Evolutionary conservation across 2,888 invertebrate species (phyloP).

Genomic region (Pyrrhia umbra): DNA sequence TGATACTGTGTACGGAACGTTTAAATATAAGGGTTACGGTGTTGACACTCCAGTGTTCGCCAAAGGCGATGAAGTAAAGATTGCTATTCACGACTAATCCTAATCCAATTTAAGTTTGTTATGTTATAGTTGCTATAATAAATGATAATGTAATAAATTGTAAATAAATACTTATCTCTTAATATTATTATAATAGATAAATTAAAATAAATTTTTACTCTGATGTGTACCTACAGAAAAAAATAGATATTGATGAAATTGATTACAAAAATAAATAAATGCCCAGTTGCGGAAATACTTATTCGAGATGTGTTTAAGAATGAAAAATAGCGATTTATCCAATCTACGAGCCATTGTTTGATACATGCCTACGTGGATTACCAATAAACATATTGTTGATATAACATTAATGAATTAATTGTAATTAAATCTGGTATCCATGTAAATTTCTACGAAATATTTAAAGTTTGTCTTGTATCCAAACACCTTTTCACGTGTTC

Average conservation of each 20-base stretch:
- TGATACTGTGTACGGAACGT: constrained; percentile 56
- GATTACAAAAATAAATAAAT: constrained; percentile 59
- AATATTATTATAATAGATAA: constrained; percentile 60
- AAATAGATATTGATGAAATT: constrained; percentile 72
- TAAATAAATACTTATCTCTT: constrained; percentile 76
- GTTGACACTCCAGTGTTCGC: constrained; percentile 75
- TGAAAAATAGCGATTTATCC: constrained; percentile 40
- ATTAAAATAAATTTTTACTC: constrained; percentile 71
- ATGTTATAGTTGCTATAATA: constrained; percentile 73
- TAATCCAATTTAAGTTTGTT: constrained; percentile 73
- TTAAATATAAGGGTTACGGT: constrained; percentile 67
- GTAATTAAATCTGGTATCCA: constrained; percentile 66
- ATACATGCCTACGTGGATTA: constrained; percentile 34
- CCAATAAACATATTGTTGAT: constrained; percentile 58
- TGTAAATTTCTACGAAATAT: constrained; percentile 71
- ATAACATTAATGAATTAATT: constrained; percentile 64
- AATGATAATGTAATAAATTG: constrained; percentile 80
- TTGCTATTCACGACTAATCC: constrained; percentile 69
- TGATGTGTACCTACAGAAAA: constrained; percentile 60
- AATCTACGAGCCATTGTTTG: constrained; percentile 39
- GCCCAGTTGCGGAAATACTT: constrained; percentile 28
- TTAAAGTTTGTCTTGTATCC: constrained; percentile 61
- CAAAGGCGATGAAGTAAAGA: constrained; percentile 74
- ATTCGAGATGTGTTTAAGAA: constrained; percentile 25
- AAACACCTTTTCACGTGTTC: constrained; percentile 81